These are phyloP conservation scores for Triplophysa tibetana DNA, from an alignment of 2,113 vertebrate species.

Conservation along the genomic window DNA sequence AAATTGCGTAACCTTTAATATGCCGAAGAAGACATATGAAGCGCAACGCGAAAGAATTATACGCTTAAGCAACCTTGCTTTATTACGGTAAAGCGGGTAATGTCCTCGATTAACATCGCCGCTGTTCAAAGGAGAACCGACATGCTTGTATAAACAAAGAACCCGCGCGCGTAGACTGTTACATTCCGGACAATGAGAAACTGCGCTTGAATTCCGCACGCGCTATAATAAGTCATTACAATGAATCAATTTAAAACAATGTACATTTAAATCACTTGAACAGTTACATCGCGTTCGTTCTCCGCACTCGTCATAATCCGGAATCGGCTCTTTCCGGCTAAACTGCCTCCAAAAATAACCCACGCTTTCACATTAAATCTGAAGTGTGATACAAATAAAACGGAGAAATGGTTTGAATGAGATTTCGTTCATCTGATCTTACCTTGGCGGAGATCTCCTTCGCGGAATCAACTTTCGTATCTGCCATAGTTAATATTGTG, in stretches of 20 bases:
- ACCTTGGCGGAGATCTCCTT: constrained; percentile 90
- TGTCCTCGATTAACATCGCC: not conserved
- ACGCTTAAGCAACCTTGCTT: not conserved
- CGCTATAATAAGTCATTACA: constrained; percentile 31
- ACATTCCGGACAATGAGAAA: constrained; percentile 69
- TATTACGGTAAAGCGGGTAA: not conserved
- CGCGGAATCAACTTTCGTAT: constrained; percentile 84
- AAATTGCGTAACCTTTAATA: not conserved
- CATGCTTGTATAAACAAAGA: constrained; percentile 74
- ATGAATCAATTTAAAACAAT: not conserved
- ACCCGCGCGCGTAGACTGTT: constrained; percentile 64
- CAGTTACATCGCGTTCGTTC: not conserved
- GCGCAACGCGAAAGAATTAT: not conserved
- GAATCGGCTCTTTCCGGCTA: not conserved
- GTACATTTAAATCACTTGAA: not conserved
- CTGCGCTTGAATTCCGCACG: constrained; percentile 49
- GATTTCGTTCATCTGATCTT: constrained; percentile 52
- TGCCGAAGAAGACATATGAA: not conserved
- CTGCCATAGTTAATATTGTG: constrained; percentile 81
- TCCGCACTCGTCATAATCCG: not conserved
- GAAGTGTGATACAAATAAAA: constrained; percentile 19
- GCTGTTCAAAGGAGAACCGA: constrained; percentile 59
- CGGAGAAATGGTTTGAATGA: constrained; percentile 9
- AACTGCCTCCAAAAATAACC: not conserved
- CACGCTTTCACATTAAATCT: not conserved